Percentiles rank a stretch among this genome's conserved stretches.
Conservation (phyloP, 2,888 invertebrate genomes). For the Petrolisthes manimaculis region DNA sequence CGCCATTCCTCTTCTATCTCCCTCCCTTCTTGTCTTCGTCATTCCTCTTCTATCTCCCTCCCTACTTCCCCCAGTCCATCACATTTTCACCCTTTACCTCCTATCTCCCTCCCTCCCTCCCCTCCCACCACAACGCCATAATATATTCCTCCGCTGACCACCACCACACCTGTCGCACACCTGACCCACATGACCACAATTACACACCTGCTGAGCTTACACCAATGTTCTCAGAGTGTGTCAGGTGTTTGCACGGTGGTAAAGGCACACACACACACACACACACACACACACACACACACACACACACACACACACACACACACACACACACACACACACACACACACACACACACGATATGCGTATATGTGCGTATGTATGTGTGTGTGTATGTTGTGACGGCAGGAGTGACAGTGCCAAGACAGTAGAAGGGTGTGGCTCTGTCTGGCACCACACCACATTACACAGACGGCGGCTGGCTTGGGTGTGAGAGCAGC, state of each 20-base stretch:
- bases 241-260: neutral
- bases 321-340: too few species aligned
- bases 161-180: neutral
- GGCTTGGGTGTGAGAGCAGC: too few species aligned
- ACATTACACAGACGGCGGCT: too few species aligned
- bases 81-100: neutral
- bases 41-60: neutral
- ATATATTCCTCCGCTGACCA: neutral
- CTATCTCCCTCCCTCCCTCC: neutral
- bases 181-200: neutral
- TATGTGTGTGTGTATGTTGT: too few species aligned
- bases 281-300: neutral
- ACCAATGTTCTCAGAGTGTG: neutral
- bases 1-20: conserved; percentile 1
- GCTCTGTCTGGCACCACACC: neutral
- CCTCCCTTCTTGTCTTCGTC: conserved; percentile 8
- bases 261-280: neutral
- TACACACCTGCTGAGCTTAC: neutral
- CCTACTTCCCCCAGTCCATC: neutral
- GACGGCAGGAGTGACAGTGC: neutral
- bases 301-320: neutral
- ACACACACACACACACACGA: too few species aligned
- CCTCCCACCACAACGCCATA: neutral
- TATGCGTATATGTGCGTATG: too few species aligned
- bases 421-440: neutral